Conservation (phyloP, 2,888 invertebrate species). For the Eupithecia dodoneata region DNA sequence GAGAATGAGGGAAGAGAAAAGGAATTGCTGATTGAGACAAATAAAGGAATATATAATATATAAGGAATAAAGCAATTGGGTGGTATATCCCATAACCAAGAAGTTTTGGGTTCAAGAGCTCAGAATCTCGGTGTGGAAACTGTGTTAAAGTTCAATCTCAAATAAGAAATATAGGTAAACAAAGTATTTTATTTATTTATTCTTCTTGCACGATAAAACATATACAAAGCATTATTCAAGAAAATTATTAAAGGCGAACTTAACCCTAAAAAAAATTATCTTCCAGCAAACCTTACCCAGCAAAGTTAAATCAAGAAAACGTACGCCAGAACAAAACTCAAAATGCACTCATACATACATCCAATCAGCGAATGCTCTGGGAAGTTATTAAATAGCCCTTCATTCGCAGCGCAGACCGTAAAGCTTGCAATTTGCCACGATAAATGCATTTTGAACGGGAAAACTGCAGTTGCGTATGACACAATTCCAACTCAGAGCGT, state of each 20-base stretch:
- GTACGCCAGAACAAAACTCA: background rate
- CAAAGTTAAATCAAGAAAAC: background rate
- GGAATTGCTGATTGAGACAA: background rate
- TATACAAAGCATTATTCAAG: too few species aligned
- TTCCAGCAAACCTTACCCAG: too few species aligned
- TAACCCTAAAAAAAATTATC: too few species aligned
- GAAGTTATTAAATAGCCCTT: background rate
- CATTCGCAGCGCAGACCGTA: background rate
- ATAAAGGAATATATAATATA: too few species aligned
- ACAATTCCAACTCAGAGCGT: background rate
- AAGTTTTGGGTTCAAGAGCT: too few species aligned
- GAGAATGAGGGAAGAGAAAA: background rate
- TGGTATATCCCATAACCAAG: background rate
- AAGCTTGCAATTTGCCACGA: conserved; percentile 17
- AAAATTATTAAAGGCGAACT: too few species aligned
- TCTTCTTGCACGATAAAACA: too few species aligned
- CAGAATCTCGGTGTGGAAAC: background rate
- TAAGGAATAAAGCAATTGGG: background rate
- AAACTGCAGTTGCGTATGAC: conserved; percentile 22
- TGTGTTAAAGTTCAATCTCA: background rate
- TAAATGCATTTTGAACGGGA: conserved; percentile 20
- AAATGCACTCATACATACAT: background rate
- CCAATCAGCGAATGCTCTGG: background rate
- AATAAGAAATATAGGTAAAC: background rate
- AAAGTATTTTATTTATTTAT: too few species aligned